These are phyloP conservation scores for Scarus forsteni DNA, from an alignment of 2,797 vertebrate genomes.

Conservation along the genomic window DNA sequence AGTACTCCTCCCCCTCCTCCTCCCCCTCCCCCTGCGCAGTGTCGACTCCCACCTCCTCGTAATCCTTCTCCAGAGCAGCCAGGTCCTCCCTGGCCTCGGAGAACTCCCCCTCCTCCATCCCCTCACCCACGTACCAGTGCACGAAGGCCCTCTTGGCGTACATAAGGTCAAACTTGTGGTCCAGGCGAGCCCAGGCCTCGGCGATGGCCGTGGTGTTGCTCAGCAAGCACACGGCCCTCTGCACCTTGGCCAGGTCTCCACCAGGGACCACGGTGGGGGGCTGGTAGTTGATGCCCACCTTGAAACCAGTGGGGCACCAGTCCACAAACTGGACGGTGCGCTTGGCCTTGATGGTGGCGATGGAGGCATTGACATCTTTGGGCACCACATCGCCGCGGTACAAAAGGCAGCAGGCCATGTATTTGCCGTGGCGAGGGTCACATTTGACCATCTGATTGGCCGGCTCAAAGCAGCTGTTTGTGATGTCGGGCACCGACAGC, in stretches of 20 bases:
- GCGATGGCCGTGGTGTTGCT: conserved; percentile 90
- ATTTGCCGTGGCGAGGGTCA: no score
- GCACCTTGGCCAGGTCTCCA: conserved; percentile 90
- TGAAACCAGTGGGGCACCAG: conserved; percentile 78
- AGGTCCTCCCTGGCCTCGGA: conserved; percentile 86
- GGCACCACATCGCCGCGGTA: no score
- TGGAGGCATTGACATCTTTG: no score
- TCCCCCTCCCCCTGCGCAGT: no score
- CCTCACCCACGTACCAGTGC: conserved; percentile 90
- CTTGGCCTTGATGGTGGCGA: conserved; percentile 91
- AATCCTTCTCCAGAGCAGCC: conserved; percentile 89
- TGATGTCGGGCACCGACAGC: no score
- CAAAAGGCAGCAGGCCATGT: no score
- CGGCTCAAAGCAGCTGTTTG: no score
- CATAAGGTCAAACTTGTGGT: conserved; percentile 92
- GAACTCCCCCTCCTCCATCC: conserved; percentile 89
- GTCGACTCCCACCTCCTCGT: conserved; percentile 85
- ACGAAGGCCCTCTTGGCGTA: conserved; percentile 90
- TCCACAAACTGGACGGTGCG: conserved; percentile 87
- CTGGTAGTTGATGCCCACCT: conserved; percentile 86
- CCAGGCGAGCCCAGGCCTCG: conserved; percentile 88
- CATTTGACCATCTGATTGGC: no score
- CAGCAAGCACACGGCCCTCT: conserved; percentile 90
- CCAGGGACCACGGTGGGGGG: conserved; percentile 87
- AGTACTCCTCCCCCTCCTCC: no score